Base-by-base conservation (phyloP, 2,113 vertebrate genomes). In the Lagopus leucura region DNA sequence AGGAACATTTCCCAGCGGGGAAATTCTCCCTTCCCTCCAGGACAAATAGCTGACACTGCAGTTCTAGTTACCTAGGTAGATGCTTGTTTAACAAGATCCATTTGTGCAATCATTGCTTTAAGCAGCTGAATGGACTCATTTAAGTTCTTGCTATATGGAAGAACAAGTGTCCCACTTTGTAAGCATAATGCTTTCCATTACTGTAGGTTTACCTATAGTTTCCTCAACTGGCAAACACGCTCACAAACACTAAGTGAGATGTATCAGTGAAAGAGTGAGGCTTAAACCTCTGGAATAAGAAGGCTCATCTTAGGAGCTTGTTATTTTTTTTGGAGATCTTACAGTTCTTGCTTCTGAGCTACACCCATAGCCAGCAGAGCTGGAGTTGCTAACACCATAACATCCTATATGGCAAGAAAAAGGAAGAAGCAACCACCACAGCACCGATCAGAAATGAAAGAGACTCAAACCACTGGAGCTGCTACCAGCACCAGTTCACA, bases 221-320 rank as follows among this genome's bases (percentile, higher is more conserved):
- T n/a, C 40, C 61, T 66, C 48, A 43, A 15, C 63, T 63, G 58
- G 32, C 27, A 40, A 78, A 21, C 67, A 50, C n/a, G 10, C 7
- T 30, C 75, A 64, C 47, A 64, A 36, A 17, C 58, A 36, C 34
- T 22, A 15, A 43, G 12, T 21, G n/a, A 48, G 75, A 40, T 9
- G 8, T 17, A 38, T 34, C n/a, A 64, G 15, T 28, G 36, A 64
- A 64, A 40, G 61, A 64, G 16, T 12, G 10, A 25, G 15, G 48
- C 20, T 32, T 32, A 58, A 77, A 34, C 21, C 67, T 32, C 34
- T 32, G 9, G 32, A 89, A 70, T 48, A 64, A 65, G 25, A 22
- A 43, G 4, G 13, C 28, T 27, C 28, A 1, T 19, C 75, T 42
- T 76, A 1, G 0, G 42, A 58, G 8, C 3, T 19, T 40, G 6